Conservation (phyloP, 2,888 invertebrate genomes). For the Prosopocoilus inquinatus region DNA sequence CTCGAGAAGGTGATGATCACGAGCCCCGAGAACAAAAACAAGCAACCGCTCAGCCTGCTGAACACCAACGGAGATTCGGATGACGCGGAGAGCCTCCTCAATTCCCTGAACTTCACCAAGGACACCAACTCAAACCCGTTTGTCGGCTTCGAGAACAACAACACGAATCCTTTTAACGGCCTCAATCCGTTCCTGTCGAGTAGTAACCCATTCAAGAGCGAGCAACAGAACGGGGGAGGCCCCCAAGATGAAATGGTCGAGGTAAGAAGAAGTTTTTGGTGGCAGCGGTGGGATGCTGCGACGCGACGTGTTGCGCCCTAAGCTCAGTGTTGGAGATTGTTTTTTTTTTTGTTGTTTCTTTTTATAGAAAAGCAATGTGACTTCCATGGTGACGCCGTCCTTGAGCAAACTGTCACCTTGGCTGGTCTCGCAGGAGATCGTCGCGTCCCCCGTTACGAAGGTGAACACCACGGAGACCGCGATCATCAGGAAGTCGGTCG, state of each 20-base stretch:
- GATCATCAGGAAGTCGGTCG: slow-evolving; percentile 81
- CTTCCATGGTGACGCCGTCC: slow-evolving; percentile 58
- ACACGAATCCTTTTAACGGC: slow-evolving; percentile 53
- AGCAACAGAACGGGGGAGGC: slow-evolving; percentile 31
- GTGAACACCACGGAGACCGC: slow-evolving; percentile 61
- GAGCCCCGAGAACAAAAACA: slow-evolving; percentile 28
- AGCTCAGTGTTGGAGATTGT: not conserved
- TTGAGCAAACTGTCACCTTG: slow-evolving; percentile 76
- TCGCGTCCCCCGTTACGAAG: slow-evolving; percentile 59
- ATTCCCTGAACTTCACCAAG: slow-evolving; percentile 26
- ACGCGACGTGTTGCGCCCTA: no score
- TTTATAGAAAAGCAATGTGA: slow-evolving; percentile 25
- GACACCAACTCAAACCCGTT: slow-evolving; percentile 40
- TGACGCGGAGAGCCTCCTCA: slow-evolving; percentile 20
- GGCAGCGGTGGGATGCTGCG: no score
- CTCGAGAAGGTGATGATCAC: slow-evolving; percentile 43
- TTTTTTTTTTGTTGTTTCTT: not conserved
- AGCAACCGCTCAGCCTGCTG: slow-evolving; percentile 32
- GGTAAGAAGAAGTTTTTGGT: no score
- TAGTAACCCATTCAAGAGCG: slow-evolving; percentile 44
- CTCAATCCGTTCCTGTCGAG: slow-evolving; percentile 49
- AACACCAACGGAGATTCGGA: slow-evolving; percentile 24
- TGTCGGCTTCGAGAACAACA: slow-evolving; percentile 33
- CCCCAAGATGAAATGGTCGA: no score
- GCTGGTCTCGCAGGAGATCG: slow-evolving; percentile 75